Conservation (phyloP, 2,113 vertebrate genomes). For the Triplophysa tibetana region DNA sequence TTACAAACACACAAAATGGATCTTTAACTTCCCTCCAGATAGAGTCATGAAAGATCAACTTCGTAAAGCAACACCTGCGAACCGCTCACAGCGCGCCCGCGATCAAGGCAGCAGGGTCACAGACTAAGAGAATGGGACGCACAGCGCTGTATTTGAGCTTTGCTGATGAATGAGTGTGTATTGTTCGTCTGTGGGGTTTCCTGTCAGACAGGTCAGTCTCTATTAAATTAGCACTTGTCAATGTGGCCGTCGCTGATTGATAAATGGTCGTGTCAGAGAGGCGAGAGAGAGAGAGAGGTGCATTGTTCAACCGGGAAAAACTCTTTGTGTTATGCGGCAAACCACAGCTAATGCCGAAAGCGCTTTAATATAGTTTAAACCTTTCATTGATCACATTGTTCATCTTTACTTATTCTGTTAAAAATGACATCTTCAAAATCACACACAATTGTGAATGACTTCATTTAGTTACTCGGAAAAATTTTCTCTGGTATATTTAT, state of each 20-base stretch:
- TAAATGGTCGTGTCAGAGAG: conserved; percentile 89
- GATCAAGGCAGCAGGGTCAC: conserved; percentile 21
- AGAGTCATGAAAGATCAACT: conserved; percentile 21
- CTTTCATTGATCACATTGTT: conserved; percentile 53
- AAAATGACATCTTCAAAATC: conserved; percentile 33
- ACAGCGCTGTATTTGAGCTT: conserved; percentile 71
- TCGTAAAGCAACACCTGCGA: conserved; percentile 42
- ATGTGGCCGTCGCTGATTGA: conserved; percentile 96
- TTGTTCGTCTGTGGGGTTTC: conserved; percentile 94
- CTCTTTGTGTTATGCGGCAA: conserved; percentile 50
- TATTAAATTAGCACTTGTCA: conserved; percentile 99
- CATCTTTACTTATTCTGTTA: conserved; percentile 53
- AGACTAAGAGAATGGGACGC: conserved; percentile 78
- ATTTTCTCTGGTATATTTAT: not conserved
- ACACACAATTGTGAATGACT: conserved; percentile 32
- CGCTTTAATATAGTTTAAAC: conserved; percentile 55
- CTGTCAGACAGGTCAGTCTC: conserved; percentile 93
- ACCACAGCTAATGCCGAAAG: conserved; percentile 51
- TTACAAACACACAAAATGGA: not conserved
- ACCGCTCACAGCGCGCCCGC: conserved; percentile 15
- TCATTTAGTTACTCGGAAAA: conserved; percentile 15
- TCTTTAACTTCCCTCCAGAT: conserved; percentile 28
- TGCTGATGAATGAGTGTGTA: conserved; percentile 95
- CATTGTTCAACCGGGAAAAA: conserved; percentile 79
- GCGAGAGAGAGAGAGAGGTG: conserved; percentile 82